Percentiles rank a stretch among this genome's conserved stretches.
These are phyloP conservation scores for Centruroides sculpturatus DNA, from an alignment of 1,140 invertebrate genomes.

Conservation along the genomic window DNA sequence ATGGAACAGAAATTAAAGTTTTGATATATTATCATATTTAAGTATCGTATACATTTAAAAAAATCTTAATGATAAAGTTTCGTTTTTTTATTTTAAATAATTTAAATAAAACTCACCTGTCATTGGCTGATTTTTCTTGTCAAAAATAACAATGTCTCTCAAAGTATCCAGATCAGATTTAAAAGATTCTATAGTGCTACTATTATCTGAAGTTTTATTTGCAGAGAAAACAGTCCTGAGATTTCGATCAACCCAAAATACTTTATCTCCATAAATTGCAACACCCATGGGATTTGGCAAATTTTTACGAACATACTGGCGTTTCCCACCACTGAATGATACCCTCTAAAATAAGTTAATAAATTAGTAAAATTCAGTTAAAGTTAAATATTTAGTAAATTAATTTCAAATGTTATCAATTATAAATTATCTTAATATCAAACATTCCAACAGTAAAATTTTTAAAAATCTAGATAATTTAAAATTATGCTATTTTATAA, in stretches of 20 bases:
- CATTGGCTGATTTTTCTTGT: slow-evolving; percentile 64
- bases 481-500: too few relatives aligned
- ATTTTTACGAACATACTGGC: slow-evolving; percentile 61
- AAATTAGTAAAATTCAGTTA: not conserved
- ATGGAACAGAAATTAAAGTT: too few relatives aligned
- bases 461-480: too few relatives aligned
- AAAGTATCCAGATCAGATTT: slow-evolving; percentile 68
- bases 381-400: not conserved
- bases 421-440: too few relatives aligned
- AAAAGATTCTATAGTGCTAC: slow-evolving; percentile 39
- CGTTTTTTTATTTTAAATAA: too few relatives aligned
- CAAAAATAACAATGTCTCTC: slow-evolving; percentile 78
- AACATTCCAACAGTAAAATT: too few relatives aligned
- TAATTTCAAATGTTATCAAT: too few relatives aligned
- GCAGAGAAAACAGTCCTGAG: slow-evolving; percentile 63
- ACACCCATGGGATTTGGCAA: slow-evolving; percentile 91
- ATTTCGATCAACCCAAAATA: slow-evolving; percentile 95
- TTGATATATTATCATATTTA: too few relatives aligned
- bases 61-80: too few relatives aligned
- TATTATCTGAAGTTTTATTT: slow-evolving; percentile 25
- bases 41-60: too few relatives aligned
- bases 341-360: slow-evolving; percentile 24
- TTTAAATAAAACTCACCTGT: slow-evolving; percentile 15
- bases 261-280: slow-evolving; percentile 55
- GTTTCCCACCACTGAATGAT: slow-evolving; percentile 31